Conservation (phyloP, 2,888 invertebrate species). For the Tryphoninae sp. region DNA sequence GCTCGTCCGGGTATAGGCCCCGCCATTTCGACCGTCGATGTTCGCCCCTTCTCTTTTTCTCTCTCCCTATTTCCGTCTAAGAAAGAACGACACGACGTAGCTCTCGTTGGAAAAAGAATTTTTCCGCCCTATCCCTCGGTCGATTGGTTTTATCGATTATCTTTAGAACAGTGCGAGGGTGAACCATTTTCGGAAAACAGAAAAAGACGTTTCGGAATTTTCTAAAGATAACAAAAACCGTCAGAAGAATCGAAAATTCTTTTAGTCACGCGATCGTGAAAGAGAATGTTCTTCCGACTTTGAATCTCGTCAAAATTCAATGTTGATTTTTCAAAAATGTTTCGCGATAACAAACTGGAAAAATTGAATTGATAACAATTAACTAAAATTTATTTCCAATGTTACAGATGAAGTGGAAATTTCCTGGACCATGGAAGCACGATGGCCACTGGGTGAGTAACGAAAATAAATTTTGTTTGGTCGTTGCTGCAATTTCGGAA, state of each 20-base stretch:
- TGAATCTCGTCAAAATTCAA: neutral
- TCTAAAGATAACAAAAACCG: conserved; percentile 3
- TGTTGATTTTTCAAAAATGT: conserved; percentile 4
- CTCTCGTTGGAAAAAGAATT: conserved; percentile 36
- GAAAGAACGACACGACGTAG: conserved; percentile 8
- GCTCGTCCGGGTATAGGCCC: conserved; percentile 35
- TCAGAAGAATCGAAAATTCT: conserved; percentile 23
- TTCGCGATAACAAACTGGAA: neutral
- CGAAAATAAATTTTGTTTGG: conserved; percentile 24
- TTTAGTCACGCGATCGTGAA: conserved; percentile 2
- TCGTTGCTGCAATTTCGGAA: neutral
- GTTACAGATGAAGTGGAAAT: conserved; percentile 72
- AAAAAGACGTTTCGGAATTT: conserved; percentile 11
- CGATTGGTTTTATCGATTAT: conserved; percentile 56
- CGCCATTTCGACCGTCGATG: conserved; percentile 56
- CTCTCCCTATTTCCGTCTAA: conserved; percentile 1
- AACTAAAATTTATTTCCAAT: conserved; percentile 21
- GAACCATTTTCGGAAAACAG: conserved; percentile 43
- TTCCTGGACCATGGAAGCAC: conserved; percentile 68
- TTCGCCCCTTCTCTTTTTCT: conserved; percentile 28
- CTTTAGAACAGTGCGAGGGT: conserved; percentile 27
- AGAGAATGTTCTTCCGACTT: neutral
- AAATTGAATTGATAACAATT: conserved; percentile 8
- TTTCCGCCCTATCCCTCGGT: conserved; percentile 35
- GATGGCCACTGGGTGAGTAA: conserved; percentile 76